phyloP scores from a whole-genome alignment of 2,113 vertebrate species.

The Engystomops pustulosus region DNA sequence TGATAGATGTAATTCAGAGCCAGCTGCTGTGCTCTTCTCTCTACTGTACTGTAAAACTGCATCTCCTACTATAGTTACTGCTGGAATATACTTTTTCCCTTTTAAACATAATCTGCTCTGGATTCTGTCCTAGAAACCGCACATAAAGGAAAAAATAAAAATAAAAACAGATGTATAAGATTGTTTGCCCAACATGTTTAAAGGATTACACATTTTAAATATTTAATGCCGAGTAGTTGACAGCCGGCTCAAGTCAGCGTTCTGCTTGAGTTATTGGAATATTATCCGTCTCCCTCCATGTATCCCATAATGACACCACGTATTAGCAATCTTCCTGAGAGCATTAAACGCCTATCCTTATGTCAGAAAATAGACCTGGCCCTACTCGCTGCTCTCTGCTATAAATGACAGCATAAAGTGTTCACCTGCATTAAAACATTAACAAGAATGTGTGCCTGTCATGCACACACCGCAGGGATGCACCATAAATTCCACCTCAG shows the following conservation, averaged over 20 bases:
- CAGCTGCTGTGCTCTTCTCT: background rate
- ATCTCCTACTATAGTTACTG: conserved; percentile 23
- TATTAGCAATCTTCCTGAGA: conserved; percentile 59
- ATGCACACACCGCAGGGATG: conserved; percentile 46
- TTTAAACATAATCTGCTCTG: conserved; percentile 57
- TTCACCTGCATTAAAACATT: conserved; percentile 49
- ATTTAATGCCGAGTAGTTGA: conserved; percentile 53
- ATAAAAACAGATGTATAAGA: conserved; percentile 52
- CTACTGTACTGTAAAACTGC: conserved; percentile 27
- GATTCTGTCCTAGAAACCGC: conserved; percentile 39
- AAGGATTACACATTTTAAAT: conserved; percentile 56
- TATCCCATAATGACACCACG: conserved; percentile 54
- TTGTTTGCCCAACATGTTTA: conserved; percentile 44
- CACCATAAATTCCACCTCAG: conserved; percentile 50
- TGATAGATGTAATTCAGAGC: background rate
- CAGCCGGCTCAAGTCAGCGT: conserved; percentile 43
- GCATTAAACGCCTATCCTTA: conserved; percentile 52
- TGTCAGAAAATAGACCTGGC: conserved; percentile 49
- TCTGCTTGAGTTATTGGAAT: conserved; percentile 53
- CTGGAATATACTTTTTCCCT: conserved; percentile 37
- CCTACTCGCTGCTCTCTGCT: background rate
- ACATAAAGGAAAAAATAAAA: conserved; percentile 54
- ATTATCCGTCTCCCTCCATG: conserved; percentile 50
- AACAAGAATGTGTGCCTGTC: conserved; percentile 50
- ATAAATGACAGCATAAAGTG: conserved; percentile 45